phyloP scores from a whole-genome alignment of 2,888 invertebrate species.

The Cephus runcator region DNA sequence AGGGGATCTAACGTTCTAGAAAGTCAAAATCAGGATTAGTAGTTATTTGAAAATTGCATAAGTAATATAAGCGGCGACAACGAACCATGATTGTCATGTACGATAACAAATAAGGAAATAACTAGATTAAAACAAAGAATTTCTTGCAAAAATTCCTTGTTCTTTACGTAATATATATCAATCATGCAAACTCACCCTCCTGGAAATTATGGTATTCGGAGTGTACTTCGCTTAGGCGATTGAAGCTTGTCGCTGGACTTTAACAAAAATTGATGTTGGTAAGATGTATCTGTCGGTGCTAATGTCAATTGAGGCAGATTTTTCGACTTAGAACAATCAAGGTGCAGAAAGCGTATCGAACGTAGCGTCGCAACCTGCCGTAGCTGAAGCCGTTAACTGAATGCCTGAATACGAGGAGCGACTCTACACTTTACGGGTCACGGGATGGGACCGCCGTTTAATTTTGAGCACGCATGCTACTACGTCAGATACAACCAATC shows the following conservation, averaged over 20 bases:
- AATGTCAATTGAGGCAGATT: not conserved
- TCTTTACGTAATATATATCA: not conserved
- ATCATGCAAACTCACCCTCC: constrained; percentile 45
- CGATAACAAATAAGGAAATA: not conserved
- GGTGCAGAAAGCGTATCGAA: not conserved
- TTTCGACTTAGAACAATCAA: not conserved
- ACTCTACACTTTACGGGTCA: constrained; percentile 26
- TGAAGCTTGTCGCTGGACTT: not conserved
- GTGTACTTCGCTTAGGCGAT: constrained; percentile 34
- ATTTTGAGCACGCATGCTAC: not conserved
- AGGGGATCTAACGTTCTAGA: not conserved
- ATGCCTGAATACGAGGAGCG: constrained; percentile 16
- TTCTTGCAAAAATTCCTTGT: not conserved
- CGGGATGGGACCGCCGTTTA: constrained; percentile 32
- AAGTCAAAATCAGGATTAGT: not conserved
- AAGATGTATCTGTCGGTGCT: not conserved
- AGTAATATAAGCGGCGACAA: not conserved
- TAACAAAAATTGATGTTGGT: constrained; percentile 16
- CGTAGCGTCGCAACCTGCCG: not conserved
- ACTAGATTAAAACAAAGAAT: not conserved
- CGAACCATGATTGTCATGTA: not conserved
- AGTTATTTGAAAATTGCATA: not conserved
- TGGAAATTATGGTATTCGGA: constrained; percentile 34
- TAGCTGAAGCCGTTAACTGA: not conserved
- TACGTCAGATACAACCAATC: constrained; percentile 42